Evolutionary conservation across 1,140 invertebrate species (phyloP).

Genomic region (Geopemphigus sp.): DNA sequence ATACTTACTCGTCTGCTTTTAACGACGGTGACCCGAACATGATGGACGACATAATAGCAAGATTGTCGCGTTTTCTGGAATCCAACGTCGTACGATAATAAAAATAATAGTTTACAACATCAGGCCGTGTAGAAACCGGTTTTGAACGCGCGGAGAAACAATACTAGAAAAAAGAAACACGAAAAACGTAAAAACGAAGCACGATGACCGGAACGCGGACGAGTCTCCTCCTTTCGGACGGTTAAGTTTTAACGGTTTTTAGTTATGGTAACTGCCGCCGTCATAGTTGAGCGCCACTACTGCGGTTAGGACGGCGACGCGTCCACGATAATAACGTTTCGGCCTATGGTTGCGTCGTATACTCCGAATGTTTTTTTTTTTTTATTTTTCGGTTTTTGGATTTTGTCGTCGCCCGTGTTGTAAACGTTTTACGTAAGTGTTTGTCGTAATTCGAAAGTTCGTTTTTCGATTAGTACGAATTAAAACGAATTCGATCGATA

Average conservation of each 20-base stretch:
- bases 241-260: slow-evolving; percentile 45
- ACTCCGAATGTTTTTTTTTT: no score
- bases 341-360: neutral
- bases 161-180: neutral
- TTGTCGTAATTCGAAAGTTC: no score
- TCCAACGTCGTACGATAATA: no score
- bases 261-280: neutral
- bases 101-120: no score
- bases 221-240: no score
- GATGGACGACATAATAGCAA: slow-evolving; percentile 6
- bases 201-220: no score
- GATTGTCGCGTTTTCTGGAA: neutral
- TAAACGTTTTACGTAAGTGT: no score
- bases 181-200: neutral
- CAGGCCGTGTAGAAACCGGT: neutral
- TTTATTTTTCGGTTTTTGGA: no score
- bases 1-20: slow-evolving; percentile 28
- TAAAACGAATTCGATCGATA: no score
- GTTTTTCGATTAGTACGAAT: no score
- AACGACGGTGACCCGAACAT: slow-evolving; percentile 17
- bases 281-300: neutral
- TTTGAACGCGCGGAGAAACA: neutral
- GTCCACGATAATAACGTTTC: no score
- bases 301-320: neutral
- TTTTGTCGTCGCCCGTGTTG: no score